Conservation (phyloP, 2,888 invertebrate genomes). For the Clusia tigrina region DNA sequence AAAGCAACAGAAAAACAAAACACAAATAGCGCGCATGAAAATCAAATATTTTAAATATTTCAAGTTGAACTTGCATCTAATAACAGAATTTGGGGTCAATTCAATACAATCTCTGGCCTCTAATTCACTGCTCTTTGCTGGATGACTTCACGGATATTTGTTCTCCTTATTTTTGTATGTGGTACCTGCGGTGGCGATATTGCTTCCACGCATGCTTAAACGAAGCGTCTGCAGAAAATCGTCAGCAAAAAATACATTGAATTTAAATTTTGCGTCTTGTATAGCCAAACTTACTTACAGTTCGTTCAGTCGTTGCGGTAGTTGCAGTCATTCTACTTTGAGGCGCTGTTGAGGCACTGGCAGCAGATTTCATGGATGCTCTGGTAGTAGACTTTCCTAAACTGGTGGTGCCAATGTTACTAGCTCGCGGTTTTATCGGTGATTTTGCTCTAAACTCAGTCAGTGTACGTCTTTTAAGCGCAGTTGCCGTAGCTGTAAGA, state of each 20-base stretch:
- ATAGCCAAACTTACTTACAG: background rate
- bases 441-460: constrained; percentile 37
- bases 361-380: background rate
- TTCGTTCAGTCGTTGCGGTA: background rate
- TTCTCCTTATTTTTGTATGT: background rate
- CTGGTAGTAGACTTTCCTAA: background rate
- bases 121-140: background rate
- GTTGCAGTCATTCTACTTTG: background rate
- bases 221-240: background rate
- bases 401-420: constrained; percentile 19
- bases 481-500: constrained; percentile 14
- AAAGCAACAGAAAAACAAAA: too few relatives aligned
- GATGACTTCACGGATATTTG: background rate
- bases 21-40: too few relatives aligned
- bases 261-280: background rate
- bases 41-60: too few relatives aligned
- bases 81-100: too few relatives aligned
- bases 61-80: too few relatives aligned
- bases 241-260: background rate
- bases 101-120: background rate
- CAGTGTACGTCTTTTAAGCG: constrained; percentile 35
- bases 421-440: constrained; percentile 35
- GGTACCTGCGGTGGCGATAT: background rate
- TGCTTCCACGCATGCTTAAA: background rate
- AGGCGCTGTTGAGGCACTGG: background rate